phyloP scores from a whole-genome alignment of 2,113 vertebrate species.

The Dermatemys mawii region DNA sequence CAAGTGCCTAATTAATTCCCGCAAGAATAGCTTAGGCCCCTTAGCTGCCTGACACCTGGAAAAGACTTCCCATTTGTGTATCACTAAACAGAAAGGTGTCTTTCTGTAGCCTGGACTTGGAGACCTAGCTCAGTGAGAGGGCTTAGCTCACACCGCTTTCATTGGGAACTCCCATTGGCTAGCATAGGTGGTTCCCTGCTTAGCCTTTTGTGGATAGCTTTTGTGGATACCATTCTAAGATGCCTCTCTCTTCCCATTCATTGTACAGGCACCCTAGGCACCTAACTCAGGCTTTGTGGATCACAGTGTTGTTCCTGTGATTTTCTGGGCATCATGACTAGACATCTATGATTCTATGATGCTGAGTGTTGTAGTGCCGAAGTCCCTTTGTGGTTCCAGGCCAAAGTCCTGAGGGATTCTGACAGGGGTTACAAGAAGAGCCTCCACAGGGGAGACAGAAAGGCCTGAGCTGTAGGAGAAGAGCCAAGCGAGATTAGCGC shows the following conservation, averaged over 20 bases:
- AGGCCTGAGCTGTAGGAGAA: neutral
- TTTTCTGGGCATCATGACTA: too few relatives aligned
- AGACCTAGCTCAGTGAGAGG: too few relatives aligned
- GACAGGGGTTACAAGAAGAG: too few relatives aligned
- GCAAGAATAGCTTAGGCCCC: neutral
- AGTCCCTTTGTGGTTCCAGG: neutral
- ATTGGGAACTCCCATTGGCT: neutral
- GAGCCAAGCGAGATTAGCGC: accelerated
- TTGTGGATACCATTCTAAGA: neutral
- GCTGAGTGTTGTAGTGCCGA: neutral
- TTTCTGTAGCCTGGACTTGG: too few relatives aligned
- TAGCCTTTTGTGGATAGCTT: neutral
- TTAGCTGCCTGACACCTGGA: too few relatives aligned
- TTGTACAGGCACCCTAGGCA: neutral
- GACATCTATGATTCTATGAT: too few relatives aligned
- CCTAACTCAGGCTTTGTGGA: too few relatives aligned
- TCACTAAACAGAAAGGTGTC: too few relatives aligned
- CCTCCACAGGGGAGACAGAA: neutral
- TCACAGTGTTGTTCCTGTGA: too few relatives aligned
- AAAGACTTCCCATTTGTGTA: too few relatives aligned
- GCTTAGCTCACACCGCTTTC: too few relatives aligned
- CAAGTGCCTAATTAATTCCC: neutral
- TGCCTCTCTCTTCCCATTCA: neutral
- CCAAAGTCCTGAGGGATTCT: too few relatives aligned
- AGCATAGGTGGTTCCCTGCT: neutral